These are phyloP conservation scores for Pristionchus maxplancki DNA, from an alignment of 2,888 invertebrate species.

Conservation along the genomic window DNA sequence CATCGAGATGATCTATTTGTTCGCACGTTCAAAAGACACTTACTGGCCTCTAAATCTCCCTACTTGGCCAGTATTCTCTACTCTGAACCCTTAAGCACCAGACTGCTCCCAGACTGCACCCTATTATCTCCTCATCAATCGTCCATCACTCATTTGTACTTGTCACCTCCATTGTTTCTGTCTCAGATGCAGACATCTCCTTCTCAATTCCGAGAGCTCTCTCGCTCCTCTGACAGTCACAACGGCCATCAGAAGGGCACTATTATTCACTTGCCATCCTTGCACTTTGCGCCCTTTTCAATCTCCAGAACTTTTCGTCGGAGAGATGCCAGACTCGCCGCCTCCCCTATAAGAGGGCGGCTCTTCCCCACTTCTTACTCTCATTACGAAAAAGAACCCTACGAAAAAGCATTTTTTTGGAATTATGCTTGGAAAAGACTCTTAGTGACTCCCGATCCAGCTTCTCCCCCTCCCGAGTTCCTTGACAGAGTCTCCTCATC, in stretches of 20 bases:
- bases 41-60: too few relatives aligned
- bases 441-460: too few relatives aligned
- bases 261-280: neutral
- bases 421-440: too few relatives aligned
- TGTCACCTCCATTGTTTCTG: neutral
- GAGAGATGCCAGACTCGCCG: too few relatives aligned
- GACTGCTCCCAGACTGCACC: neutral
- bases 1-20: too few relatives aligned
- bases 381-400: too few relatives aligned
- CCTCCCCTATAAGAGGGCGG: neutral
- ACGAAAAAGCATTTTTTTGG: too few relatives aligned
- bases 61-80: too few relatives aligned
- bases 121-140: neutral
- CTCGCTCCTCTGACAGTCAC: neutral
- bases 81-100: neutral
- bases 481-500: neutral
- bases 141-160: neutral
- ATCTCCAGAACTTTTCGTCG: neutral
- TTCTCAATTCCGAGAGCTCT: neutral
- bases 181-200: neutral
- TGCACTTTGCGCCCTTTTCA: constrained; percentile 4
- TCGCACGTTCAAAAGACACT: too few relatives aligned
- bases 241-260: neutral
- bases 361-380: neutral
- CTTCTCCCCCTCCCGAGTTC: neutral